phyloP scores from a whole-genome alignment of 2,888 invertebrate species.

The Phaedon cochleariae region DNA sequence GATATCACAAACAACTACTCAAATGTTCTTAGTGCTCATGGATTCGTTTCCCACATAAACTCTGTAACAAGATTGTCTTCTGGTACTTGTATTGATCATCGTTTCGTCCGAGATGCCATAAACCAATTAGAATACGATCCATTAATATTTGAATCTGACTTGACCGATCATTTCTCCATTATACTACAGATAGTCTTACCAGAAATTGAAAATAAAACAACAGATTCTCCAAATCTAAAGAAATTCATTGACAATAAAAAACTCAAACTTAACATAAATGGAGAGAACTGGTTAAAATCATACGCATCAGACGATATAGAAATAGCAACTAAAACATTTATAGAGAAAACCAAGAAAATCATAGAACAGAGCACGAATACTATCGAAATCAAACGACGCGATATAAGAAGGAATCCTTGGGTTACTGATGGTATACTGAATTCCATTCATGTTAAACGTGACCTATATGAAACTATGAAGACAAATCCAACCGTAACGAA shows the following conservation, averaged over 20 bases:
- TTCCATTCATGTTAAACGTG: neutral
- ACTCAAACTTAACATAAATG: neutral
- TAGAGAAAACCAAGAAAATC: neutral
- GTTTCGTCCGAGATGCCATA: neutral
- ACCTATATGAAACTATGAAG: slow-evolving; percentile 2
- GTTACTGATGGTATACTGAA: slow-evolving; percentile 1
- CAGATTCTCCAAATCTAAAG: neutral
- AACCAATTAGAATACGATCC: neutral
- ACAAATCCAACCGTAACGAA: neutral
- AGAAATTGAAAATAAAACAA: neutral
- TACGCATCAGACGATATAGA: neutral
- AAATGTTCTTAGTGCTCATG: neutral
- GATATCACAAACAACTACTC: neutral
- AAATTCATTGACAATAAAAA: slow-evolving; percentile 2
- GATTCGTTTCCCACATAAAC: neutral
- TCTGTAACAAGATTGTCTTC: neutral
- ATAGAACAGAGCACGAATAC: neutral
- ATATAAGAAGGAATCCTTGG: slow-evolving; percentile 5
- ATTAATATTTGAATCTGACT: neutral
- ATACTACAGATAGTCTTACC: neutral
- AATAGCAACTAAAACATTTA: neutral
- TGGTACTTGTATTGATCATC: neutral
- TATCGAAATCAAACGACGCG: neutral
- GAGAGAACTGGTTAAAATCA: neutral
- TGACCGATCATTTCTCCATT: neutral